Evolutionary conservation across 2,113 vertebrate species (phyloP), one percentile per base, ranked within the genome.

Genomic region (Chlamydotis undulata): DNA sequence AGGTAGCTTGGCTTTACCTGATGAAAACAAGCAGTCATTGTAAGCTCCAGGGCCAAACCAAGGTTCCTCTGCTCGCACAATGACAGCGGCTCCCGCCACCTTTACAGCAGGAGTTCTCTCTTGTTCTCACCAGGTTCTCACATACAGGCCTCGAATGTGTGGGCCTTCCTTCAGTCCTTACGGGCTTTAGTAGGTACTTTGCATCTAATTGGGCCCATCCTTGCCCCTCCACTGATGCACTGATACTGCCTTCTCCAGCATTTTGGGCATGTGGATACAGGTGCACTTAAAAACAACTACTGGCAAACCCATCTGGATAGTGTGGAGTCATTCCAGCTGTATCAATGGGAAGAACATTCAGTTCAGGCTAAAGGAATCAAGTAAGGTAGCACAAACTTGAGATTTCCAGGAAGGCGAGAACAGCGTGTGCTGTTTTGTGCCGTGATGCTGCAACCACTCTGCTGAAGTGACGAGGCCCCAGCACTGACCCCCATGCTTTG

Each of bases 1-100:
- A 90, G 85, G 89, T 83, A 94, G 65, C 85, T 94, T 97, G 95
- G 88, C 91, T 96, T 90, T 90, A 83, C 78, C 56, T 92, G 47
- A 59, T 95, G 89, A 95, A 97, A 96, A 91, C 75, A 96, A 94
- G 89, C 13, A 22, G 59, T 94, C 76, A 61, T 92, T 89, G 78
- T 97, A 94, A 93, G 64, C 43, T 77, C 21, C 56, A 83, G 76
- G 64, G 76, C 92, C 88, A 93, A 61, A 86, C 52, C 61, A 37
- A 70, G 73, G 56, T 74, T 94, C 67, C 17, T 60, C 65, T 52
- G 64, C 75, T 90, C 31, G 25, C 33, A 52, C 19, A 63, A n/a
- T 43, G 55, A 43, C 59, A 81, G 68, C 3, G 0, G 18, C 65
- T 85, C 35, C 81, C 57, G 60, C 67, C 23, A 45, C 39, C 19